phyloP scores from a whole-genome alignment of 2,888 invertebrate species.

The Imbricaverruca yamaguchii region DNA sequence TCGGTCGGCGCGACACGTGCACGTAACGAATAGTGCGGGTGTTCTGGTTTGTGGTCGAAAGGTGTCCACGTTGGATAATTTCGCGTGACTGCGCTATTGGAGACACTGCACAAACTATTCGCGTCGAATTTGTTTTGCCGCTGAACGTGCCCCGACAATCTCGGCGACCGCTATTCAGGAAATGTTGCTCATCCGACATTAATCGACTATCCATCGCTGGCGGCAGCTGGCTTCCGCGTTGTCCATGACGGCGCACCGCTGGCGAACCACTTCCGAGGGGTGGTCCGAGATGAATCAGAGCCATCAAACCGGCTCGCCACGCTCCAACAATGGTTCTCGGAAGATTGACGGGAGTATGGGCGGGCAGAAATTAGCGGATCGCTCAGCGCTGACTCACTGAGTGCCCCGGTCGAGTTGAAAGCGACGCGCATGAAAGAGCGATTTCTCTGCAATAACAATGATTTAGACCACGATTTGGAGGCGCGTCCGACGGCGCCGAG shows the following conservation, averaged over 20 bases:
- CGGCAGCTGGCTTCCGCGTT: background rate
- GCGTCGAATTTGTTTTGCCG: background rate
- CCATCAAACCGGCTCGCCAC: background rate
- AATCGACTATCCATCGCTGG: background rate
- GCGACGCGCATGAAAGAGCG: background rate
- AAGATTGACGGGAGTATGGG: background rate
- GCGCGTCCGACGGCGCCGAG: no score
- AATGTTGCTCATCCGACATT: background rate
- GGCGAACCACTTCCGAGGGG: background rate
- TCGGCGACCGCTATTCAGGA: background rate
- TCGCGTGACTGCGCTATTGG: no score
- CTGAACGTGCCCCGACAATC: background rate
- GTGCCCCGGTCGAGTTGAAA: background rate
- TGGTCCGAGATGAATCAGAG: background rate
- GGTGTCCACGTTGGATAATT: no score
- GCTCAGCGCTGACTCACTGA: background rate
- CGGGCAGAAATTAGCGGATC: background rate
- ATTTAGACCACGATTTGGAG: background rate
- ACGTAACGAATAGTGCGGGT: background rate
- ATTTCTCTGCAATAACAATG: background rate
- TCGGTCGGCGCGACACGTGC: background rate
- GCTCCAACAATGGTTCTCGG: background rate
- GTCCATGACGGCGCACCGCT: background rate
- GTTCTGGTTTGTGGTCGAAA: no score
- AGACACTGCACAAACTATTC: no score